Evolutionary conservation across 2,113 vertebrate species (phyloP).

Genomic region (mouse (Mus musculus)): DNA sequence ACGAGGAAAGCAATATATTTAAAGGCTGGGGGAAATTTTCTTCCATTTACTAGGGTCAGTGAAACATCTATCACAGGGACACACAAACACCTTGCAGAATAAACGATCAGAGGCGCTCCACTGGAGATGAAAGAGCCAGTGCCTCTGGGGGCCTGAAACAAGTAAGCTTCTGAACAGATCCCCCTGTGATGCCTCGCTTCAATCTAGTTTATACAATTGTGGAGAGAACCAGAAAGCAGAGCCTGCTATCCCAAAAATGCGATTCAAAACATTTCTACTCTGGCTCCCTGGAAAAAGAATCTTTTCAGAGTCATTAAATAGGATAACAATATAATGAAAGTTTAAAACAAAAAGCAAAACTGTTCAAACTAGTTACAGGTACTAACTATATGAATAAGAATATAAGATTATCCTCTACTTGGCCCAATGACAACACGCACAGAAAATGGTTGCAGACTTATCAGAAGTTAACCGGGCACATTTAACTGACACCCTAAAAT

Average conservation of each 20-base stretch:
- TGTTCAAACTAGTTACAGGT: conserved; percentile 27
- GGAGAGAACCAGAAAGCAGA: conserved; percentile 46
- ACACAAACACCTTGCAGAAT: conserved; percentile 73
- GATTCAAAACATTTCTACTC: conserved; percentile 63
- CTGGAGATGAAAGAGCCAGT: conserved; percentile 70
- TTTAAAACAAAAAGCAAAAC: conserved; percentile 40
- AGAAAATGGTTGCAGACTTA: neutral
- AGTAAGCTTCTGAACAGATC: conserved; percentile 10
- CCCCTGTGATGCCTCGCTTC: conserved; percentile 47
- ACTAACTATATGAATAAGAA: neutral
- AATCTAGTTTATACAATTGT: neutral
- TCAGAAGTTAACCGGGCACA: conserved; percentile 9
- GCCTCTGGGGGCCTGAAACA: conserved; percentile 70
- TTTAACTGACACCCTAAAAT: conserved; percentile 36
- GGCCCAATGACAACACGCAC: neutral
- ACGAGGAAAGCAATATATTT: conserved; percentile 72
- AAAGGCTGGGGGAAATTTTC: conserved; percentile 66
- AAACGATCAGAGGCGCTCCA: conserved; percentile 65
- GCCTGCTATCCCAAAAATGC: neutral
- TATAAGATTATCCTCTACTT: neutral
- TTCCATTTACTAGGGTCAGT: conserved; percentile 64
- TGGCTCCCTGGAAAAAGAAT: conserved; percentile 32
- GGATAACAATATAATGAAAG: conserved; percentile 51
- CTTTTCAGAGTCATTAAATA: conserved; percentile 57
- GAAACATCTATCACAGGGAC: conserved; percentile 68